Evolutionary conservation across 2,113 vertebrate genomes (phyloP).

Genomic region (Isurus oxyrinchus): DNA sequence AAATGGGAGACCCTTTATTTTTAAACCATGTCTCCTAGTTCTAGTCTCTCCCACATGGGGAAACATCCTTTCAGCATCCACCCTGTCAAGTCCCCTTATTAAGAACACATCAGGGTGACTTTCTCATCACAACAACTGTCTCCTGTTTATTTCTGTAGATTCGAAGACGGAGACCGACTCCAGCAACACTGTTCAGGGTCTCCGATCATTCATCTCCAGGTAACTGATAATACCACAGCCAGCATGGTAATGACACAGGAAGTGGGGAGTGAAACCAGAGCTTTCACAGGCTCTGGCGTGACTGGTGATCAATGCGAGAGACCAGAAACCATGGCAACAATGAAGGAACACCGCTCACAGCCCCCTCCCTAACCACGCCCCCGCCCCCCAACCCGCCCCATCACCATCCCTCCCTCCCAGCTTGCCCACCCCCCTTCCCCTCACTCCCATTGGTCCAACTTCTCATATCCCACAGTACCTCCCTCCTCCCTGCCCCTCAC

Average conservation of each 20-base stretch:
- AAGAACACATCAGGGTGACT: background rate
- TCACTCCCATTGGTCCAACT: no score
- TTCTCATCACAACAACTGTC: background rate
- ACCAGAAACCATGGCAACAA: background rate
- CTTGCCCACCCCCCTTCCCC: no score
- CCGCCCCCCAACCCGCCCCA: no score
- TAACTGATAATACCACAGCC: background rate
- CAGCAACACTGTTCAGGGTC: slow-evolving; percentile 82
- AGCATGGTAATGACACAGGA: background rate
- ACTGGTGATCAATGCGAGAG: background rate
- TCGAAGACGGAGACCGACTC: slow-evolving; percentile 81
- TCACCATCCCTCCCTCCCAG: no score
- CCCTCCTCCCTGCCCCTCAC: no score
- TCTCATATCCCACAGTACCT: no score
- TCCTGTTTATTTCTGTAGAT: slow-evolving; percentile 57
- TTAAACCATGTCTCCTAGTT: no score
- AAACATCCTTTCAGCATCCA: no score
- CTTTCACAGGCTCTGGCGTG: background rate
- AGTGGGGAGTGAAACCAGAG: background rate
- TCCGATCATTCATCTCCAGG: slow-evolving; percentile 85
- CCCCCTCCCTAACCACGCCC: background rate
- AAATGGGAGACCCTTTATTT: no score
- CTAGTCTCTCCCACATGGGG: no score
- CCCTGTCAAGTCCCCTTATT: no score
- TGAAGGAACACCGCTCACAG: background rate